Evolutionary conservation across 2,888 invertebrate genomes (phyloP), one percentile per base, ranked within the genome.

Genomic region (Drosophila subquinaria): DNA sequence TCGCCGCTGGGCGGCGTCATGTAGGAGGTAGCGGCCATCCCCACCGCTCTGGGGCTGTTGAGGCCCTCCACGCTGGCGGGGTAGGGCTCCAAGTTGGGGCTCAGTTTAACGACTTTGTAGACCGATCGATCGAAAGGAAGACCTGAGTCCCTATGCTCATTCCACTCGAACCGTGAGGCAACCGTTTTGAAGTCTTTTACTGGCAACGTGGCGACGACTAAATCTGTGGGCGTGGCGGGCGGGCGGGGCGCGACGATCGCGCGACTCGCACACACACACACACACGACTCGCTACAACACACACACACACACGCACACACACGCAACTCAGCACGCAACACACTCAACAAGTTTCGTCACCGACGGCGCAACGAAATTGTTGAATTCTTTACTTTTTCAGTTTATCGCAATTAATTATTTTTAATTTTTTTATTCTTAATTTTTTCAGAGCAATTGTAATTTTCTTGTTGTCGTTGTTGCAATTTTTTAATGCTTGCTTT

Each of bases 1-100:
- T 97, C 97, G 94, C 96, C 95, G 82, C 92, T 92, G 93, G 97
- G 96, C 94, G 96, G 96, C 94, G 97, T 96, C 95, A 98, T 96
- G 94, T 98, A 98, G 94, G 97, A 96, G 94, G 97, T 97, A 95
- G 97, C 97, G 95, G 98, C 97, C 97, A 97, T 97, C 96, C 95
- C 96, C 96, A 95, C 95, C 95, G 95, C 95, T 95, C 94, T 94
- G 94, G 95, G 93, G 93, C 93, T 93, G 89, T 92, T 91, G 88
- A 93, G 92, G 93, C 93, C 94, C 94, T 94, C 93, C 93, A 93
- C 93, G 93, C 93, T 93, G 93, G 93, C 92, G 93, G 93, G 92
- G 93, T 93, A 93, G 93, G 93, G 93, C 93, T 93, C 93, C 93
- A 93, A 93, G 91, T 93, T 93, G 92, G 93, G 93, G 93, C 93